Base-by-base conservation (phyloP, 1,140 invertebrate genomes). In the Vanessa atalanta region DNA sequence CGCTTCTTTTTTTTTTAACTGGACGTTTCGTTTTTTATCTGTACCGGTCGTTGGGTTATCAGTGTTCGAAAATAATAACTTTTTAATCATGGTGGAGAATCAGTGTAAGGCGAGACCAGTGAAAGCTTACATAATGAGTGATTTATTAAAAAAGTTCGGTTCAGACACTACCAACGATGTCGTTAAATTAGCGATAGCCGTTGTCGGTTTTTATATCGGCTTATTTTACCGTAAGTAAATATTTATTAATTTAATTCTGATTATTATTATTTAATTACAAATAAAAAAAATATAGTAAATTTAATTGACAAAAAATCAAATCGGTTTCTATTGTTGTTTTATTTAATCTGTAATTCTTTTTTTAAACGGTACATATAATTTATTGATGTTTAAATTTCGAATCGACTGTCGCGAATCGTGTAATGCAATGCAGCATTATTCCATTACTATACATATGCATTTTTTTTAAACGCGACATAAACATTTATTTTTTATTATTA, bases 91-190 rank as follows among this genome's bases (percentile, higher is more conserved):
- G 89, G 90, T 91, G 66, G 86, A 92, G 66, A 88, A 75, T 76
- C 86, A 89, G 86, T 92, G 90, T 72, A 82, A 79, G 69, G 87
- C 85, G 64, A 72, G 89, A 63, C 83, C 85, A 57, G 84, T 92
- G 70, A 91, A 89, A 80, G 83, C 87, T 67, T 91, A 85, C 86
- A 91, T 92, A 79, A 91, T 91, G 88, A 91, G 89, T 87, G 89
- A 92, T 78, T 77, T 91, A 55, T 76, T 91, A 72, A 89, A 89
- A 75, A 90, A 85, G 76, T 88, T 92, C 47, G 87, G 89, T 76
- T 80, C 84, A 47, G 86, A 89, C 23, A 82, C 86, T 2, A 88
- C 81, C 14, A 89, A 87, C 73, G 89, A 92, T 78, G 82, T 91
- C 60, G 86, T 91, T 20, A 89, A 90, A 70, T 70, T 90, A 47